These are phyloP conservation scores for Platichthys stellatus DNA, from an alignment of 2,113 vertebrate species.

Conservation along the genomic window DNA sequence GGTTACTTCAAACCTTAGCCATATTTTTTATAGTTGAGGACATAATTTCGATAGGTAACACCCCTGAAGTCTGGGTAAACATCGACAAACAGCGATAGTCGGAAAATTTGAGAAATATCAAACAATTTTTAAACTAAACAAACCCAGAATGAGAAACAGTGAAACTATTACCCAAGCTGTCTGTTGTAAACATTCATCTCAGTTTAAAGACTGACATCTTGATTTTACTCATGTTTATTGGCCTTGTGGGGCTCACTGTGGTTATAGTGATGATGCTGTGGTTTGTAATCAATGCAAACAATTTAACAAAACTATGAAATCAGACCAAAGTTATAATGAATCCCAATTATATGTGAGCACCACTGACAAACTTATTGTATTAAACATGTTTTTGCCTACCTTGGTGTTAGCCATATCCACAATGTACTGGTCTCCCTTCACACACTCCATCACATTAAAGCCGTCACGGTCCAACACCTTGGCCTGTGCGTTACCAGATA, in stretches of 20 bases:
- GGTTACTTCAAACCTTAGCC: neutral
- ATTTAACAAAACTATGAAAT: neutral
- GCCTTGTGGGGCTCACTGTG: no score
- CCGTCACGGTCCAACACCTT: slow-evolving; percentile 97
- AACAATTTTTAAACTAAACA: neutral
- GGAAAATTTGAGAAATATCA: neutral
- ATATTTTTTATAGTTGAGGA: slow-evolving; percentile 18
- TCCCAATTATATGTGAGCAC: neutral
- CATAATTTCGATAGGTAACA: neutral
- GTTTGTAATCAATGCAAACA: neutral
- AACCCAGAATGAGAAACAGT: neutral
- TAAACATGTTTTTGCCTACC: slow-evolving; percentile 75
- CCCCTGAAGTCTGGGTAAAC: neutral
- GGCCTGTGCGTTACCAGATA: slow-evolving; percentile 95
- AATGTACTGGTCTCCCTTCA: slow-evolving; percentile 98
- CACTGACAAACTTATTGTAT: neutral
- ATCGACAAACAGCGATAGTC: neutral
- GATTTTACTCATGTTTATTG: neutral
- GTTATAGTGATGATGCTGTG: neutral
- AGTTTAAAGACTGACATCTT: neutral
- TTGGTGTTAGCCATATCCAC: slow-evolving; percentile 99
- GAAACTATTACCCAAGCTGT: neutral
- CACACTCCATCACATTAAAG: slow-evolving; percentile 97
- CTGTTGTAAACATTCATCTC: neutral
- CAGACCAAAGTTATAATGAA: neutral